These are phyloP conservation scores for Clarias fuscus DNA, from an alignment of 2,797 vertebrate species.

Conservation along the genomic window DNA sequence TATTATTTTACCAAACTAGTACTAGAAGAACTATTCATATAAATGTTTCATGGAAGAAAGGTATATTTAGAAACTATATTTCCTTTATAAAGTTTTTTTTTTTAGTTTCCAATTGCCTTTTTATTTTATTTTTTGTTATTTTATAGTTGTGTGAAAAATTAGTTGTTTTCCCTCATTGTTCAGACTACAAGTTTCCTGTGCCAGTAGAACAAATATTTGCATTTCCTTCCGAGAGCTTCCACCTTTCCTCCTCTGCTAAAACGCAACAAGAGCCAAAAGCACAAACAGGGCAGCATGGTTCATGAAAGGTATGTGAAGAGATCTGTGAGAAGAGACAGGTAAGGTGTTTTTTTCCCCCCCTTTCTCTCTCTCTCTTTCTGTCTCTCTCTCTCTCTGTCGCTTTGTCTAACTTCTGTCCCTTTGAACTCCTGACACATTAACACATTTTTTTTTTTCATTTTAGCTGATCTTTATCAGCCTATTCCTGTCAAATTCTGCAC, in stretches of 20 bases:
- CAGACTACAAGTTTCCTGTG: conserved; percentile 20
- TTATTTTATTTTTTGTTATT: neutral
- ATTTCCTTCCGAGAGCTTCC: conserved; percentile 50
- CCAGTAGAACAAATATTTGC: conserved; percentile 32
- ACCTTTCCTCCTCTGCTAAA: conserved; percentile 18
- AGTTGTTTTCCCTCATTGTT: conserved; percentile 13
- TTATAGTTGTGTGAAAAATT: neutral
- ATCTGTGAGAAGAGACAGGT: conserved; percentile 45
- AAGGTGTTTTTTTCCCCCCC: conserved; percentile 37
- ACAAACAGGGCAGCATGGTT: conserved; percentile 28
- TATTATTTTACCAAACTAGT: neutral
- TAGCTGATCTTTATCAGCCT: conserved; percentile 15
- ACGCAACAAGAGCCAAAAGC: neutral
- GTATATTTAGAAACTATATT: neutral
- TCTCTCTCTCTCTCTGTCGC: neutral
- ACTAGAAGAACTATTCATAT: neutral
- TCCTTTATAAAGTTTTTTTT: neutral
- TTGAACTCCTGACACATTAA: neutral
- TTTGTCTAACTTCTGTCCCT: neutral
- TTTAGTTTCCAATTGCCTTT: neutral
- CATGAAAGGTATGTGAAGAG: conserved; percentile 35
- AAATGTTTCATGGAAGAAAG: neutral
- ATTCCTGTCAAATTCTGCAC: neutral
- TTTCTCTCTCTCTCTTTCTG: neutral
- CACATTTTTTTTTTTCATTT: neutral